Base-by-base conservation (phyloP, 1,140 invertebrate species). In the Aphaenogaster floridana region DNA sequence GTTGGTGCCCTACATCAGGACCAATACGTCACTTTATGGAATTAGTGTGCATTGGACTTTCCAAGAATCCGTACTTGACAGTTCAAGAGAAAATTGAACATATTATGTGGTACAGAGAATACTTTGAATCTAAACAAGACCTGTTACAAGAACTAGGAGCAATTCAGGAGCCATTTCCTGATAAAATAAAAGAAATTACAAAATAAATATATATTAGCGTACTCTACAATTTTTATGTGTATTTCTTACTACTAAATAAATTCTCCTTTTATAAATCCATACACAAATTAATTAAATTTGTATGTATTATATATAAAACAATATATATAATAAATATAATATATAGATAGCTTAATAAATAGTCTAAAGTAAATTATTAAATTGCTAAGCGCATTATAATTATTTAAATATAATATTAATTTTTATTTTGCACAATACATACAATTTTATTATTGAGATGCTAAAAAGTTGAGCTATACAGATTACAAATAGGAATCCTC, bases 1-100 rank as follows among this genome's bases (percentile, higher is more conserved):
- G 96, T 2, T 99, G 98, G 97, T 99, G 99, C 95, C 99, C 99
- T 0, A 96, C 95, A 54, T 97, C 96, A 92, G 99, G 99, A 0
- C 99, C 99, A 0, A 96, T 99, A 81, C 96, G 98, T 21, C 98
- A 99, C 95, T 99, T 99, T 94, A 99, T 99, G 99, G 99, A 99
- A 94, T 96, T 99, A 7, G 99, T 99, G 0, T 98, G 97, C 90
- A 96, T 98, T 0, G 99, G 99, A n/a, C 96, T 99, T 11, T 99
- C 98, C 0, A 99, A 99, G 95, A 99, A 99, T 96, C 97, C 98
- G 5, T 99, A 98, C 94, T 96, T 99, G 86, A 98, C 97, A 17
- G 98, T 98, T 0, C 93, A 98, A 91, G 97, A 99, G 90, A 99
- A 99, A 93, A 96, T 96, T 79, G 98, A 98, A n/a, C 98, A 99